Percentiles rank a stretch among this genome's conserved stretches.
These are phyloP conservation scores for Dascillus cervinus DNA, from an alignment of 2,888 invertebrate species.

Conservation along the genomic window DNA sequence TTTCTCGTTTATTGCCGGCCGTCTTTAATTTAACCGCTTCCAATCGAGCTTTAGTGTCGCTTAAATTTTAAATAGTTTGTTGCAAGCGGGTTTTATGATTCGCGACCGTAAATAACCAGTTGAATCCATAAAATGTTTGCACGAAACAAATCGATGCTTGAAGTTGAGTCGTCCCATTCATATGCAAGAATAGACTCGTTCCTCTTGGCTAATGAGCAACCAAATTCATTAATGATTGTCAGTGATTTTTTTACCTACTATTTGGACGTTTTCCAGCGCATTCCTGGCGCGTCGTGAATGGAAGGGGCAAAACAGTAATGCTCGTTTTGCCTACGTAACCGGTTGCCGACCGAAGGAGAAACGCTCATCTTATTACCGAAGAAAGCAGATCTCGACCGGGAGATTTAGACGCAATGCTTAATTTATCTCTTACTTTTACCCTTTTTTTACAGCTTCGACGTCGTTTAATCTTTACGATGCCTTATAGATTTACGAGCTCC, in stretches of 20 bases:
- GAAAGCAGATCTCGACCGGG: constrained; percentile 23
- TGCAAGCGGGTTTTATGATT: too few species aligned
- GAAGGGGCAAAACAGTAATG: constrained; percentile 14
- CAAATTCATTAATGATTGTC: constrained; percentile 24
- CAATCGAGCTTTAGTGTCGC: too few species aligned
- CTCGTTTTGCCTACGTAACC: constrained; percentile 12
- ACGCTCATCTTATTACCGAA: constrained; percentile 16
- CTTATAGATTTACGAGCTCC: too few species aligned
- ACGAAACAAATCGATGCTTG: constrained; percentile 6
- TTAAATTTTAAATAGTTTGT: too few species aligned
- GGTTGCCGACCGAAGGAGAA: constrained; percentile 11
- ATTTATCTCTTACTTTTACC: constrained; percentile 21
- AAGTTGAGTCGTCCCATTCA: constrained; percentile 12
- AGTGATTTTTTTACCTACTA: constrained; percentile 14
- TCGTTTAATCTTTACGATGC: too few species aligned
- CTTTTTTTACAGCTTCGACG: too few species aligned
- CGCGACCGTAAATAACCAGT: too few species aligned
- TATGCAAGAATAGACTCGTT: constrained; percentile 20
- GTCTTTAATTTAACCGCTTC: too few species aligned
- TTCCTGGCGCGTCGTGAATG: constrained; percentile 17
- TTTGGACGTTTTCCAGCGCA: constrained; percentile 20
- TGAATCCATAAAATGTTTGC: too few species aligned
- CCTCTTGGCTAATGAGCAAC: constrained; percentile 15
- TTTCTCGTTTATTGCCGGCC: too few species aligned
- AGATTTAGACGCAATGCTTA: constrained; percentile 23